Evolutionary conservation across 2,888 invertebrate species (phyloP).

Genomic region (Melangyna quadrimaculata): DNA sequence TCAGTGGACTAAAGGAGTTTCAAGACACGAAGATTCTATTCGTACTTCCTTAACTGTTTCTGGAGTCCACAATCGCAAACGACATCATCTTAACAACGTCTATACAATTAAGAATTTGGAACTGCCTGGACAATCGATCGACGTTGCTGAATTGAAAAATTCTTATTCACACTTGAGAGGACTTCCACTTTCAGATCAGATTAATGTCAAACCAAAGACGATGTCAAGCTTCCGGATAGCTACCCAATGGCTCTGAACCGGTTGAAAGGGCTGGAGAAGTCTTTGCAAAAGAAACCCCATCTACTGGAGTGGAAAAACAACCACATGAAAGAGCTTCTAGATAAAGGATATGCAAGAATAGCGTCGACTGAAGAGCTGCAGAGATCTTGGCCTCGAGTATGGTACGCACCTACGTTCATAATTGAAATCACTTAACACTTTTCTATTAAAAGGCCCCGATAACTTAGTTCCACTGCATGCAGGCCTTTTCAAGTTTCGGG

Average conservation of each 20-base stretch:
- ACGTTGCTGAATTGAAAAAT: neutral
- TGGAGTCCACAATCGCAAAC: neutral
- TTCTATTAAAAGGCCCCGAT: neutral
- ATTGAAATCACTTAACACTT: slow-evolving; percentile 50
- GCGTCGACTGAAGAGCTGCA: slow-evolving; percentile 21
- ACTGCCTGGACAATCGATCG: slow-evolving; percentile 12
- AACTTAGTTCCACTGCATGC: slow-evolving; percentile 35
- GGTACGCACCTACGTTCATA: slow-evolving; percentile 73
- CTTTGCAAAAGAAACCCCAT: slow-evolving; percentile 26
- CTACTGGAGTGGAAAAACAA: neutral
- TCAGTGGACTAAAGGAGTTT: neutral
- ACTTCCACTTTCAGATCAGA: neutral
- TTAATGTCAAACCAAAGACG: slow-evolving; percentile 13
- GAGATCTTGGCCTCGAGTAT: slow-evolving; percentile 41
- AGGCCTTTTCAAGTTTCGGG: slow-evolving; percentile 48
- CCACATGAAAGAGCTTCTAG: neutral
- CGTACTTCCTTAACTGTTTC: slow-evolving; percentile 2
- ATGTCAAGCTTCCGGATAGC: slow-evolving; percentile 13
- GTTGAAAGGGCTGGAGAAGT: too few relatives aligned
- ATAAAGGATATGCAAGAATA: slow-evolving; percentile 45
- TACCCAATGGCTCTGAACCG: neutral
- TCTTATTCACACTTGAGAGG: slow-evolving; percentile 3
- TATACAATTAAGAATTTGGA: too few relatives aligned
- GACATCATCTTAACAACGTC: neutral
- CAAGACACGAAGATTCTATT: slow-evolving; percentile 10